phyloP scores from a whole-genome alignment of 2,797 vertebrate species.

The Helicolenus hilgendorfi region DNA sequence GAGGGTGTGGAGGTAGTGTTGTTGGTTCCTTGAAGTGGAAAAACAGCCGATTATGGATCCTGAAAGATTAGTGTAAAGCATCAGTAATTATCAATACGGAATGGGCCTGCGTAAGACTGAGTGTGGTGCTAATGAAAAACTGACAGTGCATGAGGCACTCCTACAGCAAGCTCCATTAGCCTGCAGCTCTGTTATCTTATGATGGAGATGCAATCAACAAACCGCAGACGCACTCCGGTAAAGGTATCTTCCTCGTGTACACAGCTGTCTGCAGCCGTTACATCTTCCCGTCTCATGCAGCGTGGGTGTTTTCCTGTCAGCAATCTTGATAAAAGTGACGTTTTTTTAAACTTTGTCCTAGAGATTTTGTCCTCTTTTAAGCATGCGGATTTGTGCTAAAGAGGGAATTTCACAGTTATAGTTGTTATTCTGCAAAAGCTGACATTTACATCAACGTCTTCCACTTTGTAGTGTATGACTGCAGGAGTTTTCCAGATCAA shows the following conservation, averaged over 20 bases:
- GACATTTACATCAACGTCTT: neutral
- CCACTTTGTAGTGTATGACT: constrained; percentile 16
- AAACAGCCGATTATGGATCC: constrained; percentile 70
- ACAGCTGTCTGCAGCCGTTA: constrained; percentile 37
- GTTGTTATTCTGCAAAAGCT: constrained; percentile 23
- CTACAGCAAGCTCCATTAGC: constrained; percentile 72
- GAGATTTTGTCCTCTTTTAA: constrained; percentile 22
- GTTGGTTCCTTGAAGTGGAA: constrained; percentile 60
- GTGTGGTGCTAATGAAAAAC: constrained; percentile 80
- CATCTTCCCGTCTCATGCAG: neutral
- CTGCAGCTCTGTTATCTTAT: constrained; percentile 67
- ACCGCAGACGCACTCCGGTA: constrained; percentile 34
- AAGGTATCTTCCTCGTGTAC: constrained; percentile 45
- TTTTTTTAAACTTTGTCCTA: constrained; percentile 1
- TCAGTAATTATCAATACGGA: constrained; percentile 73
- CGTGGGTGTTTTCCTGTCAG: neutral
- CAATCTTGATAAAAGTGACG: neutral
- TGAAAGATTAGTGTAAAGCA: constrained; percentile 77
- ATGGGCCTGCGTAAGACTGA: constrained; percentile 60
- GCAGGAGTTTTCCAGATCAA: neutral
- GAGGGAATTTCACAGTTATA: constrained; percentile 11
- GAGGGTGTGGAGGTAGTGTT: constrained; percentile 26
- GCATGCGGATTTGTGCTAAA: constrained; percentile 24
- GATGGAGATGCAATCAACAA: constrained; percentile 75
- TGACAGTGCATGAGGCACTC: constrained; percentile 68